These are phyloP conservation scores for Oreotrochilus melanogaster DNA, from an alignment of 2,113 vertebrate species.

Conservation along the genomic window DNA sequence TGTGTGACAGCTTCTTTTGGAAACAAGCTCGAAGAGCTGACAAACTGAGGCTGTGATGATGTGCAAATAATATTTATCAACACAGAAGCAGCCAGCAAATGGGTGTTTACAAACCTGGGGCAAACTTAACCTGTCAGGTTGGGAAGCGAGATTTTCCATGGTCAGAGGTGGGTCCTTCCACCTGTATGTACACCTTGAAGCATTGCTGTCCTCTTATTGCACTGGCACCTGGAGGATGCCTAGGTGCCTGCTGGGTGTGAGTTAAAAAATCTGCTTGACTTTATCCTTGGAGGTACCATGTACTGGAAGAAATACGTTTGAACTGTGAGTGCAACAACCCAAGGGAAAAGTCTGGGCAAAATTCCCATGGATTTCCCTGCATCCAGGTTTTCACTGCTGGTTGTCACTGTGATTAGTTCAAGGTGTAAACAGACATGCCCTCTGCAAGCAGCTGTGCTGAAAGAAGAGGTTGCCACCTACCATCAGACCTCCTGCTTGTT, in stretches of 20 bases:
- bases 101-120: rapidly evolving
- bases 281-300: background rate
- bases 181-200: background rate
- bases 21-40: conserved; percentile 53
- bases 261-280: background rate
- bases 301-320: background rate
- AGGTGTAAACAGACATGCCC: conserved; percentile 50
- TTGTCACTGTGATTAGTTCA: conserved; percentile 61
- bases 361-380: conserved; percentile 8
- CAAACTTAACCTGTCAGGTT: background rate
- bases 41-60: conserved; percentile 1
- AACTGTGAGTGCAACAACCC: background rate
- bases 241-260: background rate
- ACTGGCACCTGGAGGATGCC: background rate
- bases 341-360: conserved; percentile 50
- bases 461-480: conserved; percentile 33
- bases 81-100: background rate
- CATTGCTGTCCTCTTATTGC: background rate
- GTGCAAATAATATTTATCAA: conserved; percentile 41
- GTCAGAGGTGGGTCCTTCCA: background rate
- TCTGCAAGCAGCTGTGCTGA: conserved; percentile 36
- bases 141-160: rapidly evolving
- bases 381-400: conserved; percentile 29
- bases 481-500: background rate
- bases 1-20: conserved; percentile 67